phyloP scores from a whole-genome alignment of 2,113 vertebrate genomes.

The Bufo gargarizans region DNA sequence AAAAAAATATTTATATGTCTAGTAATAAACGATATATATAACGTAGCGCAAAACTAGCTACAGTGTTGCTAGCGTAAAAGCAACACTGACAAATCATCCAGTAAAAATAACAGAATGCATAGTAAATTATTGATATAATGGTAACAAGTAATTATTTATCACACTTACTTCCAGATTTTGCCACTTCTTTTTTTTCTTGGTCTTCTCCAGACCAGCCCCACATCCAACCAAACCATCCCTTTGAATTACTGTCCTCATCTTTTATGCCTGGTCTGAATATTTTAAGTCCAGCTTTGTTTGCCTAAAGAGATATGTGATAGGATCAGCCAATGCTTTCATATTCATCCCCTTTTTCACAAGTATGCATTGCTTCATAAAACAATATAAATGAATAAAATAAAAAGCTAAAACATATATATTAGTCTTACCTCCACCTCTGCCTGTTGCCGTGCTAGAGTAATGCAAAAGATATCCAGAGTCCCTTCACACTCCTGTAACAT shows the following conservation, averaged over 20 bases:
- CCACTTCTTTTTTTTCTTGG: conserved; percentile 69
- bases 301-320: conserved; percentile 69
- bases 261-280: conserved; percentile 86
- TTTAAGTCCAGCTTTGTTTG: conserved; percentile 84
- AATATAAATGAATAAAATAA: background rate
- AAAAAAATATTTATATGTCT: background rate
- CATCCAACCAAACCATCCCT: conserved; percentile 91
- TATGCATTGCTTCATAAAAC: background rate
- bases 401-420: background rate
- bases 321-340: conserved; percentile 6
- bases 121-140: background rate
- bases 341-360: background rate
- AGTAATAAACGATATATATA: too few species aligned
- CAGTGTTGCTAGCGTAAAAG: background rate
- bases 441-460: conserved; percentile 93
- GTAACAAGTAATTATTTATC: background rate
- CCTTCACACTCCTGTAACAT: conserved; percentile 84
- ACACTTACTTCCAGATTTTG: conserved; percentile 80
- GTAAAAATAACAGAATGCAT: background rate
- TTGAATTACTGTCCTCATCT: conserved; percentile 83
- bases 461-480: conserved; percentile 93
- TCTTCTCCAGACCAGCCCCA: conserved; percentile 85
- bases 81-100: background rate
- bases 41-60: too few species aligned
- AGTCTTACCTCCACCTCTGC: conserved; percentile 93